These are phyloP conservation scores for Distichodus sexfasciatus DNA, from an alignment of 2,797 vertebrate genomes.

Conservation along the genomic window DNA sequence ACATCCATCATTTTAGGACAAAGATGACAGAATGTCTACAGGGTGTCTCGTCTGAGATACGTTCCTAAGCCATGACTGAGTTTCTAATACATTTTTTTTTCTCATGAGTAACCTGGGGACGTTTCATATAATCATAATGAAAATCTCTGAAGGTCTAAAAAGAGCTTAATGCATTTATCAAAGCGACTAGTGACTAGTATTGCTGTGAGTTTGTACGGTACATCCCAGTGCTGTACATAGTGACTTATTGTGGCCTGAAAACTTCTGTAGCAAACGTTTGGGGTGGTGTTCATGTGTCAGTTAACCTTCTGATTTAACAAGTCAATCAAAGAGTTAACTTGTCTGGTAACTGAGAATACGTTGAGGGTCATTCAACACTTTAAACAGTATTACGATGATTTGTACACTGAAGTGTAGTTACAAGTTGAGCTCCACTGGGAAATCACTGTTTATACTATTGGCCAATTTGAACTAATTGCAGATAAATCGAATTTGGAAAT, in stretches of 20 bases:
- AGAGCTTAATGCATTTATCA: slow-evolving; percentile 67
- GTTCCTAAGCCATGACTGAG: slow-evolving; percentile 47
- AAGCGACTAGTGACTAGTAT: slow-evolving; percentile 57
- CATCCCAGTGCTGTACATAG: slow-evolving; percentile 5
- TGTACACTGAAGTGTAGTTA: no score
- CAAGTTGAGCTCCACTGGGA: no score
- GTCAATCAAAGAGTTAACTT: no score
- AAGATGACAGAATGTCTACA: slow-evolving; percentile 31
- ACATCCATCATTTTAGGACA: slow-evolving; percentile 42
- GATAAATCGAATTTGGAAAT: no score
- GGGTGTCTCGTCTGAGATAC: slow-evolving; percentile 22
- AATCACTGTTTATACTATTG: no score
- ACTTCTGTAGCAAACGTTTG: no score
- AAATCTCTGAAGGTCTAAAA: slow-evolving; percentile 72
- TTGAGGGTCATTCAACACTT: no score
- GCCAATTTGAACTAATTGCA: no score
- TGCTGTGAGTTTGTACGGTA: slow-evolving; percentile 50
- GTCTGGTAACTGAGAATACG: no score
- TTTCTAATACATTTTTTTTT: slow-evolving; percentile 60
- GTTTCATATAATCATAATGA: slow-evolving; percentile 73
- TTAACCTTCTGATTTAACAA: no score
- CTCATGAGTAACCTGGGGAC: slow-evolving; percentile 60
- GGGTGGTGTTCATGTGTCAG: no score
- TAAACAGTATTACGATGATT: no score
- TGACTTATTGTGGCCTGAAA: slow-evolving; percentile 10